phyloP scores from a whole-genome alignment of 2,888 invertebrate species.

The Zeuzera pyrina region DNA sequence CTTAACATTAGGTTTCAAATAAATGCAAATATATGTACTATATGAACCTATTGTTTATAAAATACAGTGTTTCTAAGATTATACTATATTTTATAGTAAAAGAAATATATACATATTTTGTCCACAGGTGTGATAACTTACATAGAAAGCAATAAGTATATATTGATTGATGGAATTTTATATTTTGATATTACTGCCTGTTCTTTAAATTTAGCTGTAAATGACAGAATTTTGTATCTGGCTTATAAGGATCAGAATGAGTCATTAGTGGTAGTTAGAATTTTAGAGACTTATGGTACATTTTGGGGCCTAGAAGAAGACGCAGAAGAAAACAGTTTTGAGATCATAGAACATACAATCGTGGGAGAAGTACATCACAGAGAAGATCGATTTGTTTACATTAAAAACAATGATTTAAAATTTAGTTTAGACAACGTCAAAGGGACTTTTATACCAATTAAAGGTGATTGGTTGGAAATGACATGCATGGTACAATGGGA shows the following conservation, averaged over 20 bases:
- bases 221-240: conserved; percentile 72
- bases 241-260: conserved; percentile 61
- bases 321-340: conserved; percentile 36
- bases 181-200: conserved; percentile 60
- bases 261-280: conserved; percentile 67
- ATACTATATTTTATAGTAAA: conserved; percentile 1
- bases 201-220: conserved; percentile 47
- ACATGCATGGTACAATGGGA: conserved; percentile 76
- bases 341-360: conserved; percentile 45
- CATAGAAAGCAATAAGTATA: conserved; percentile 47
- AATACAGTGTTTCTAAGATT: neutral
- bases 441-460: conserved; percentile 76
- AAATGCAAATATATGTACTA: too few species aligned
- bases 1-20: too few species aligned
- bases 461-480: conserved; percentile 80
- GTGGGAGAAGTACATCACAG: conserved; percentile 43
- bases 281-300: conserved; percentile 66
- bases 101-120: conserved; percentile 2
- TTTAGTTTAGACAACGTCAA: conserved; percentile 75
- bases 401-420: conserved; percentile 70
- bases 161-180: conserved; percentile 74
- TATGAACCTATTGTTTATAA: too few species aligned
- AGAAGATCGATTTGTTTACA: conserved; percentile 41
- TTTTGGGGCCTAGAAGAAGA: conserved; percentile 57
- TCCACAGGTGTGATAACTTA: conserved; percentile 74